phyloP scores from a whole-genome alignment of 2,797 vertebrate genomes.

The Helicolenus hilgendorfi region DNA sequence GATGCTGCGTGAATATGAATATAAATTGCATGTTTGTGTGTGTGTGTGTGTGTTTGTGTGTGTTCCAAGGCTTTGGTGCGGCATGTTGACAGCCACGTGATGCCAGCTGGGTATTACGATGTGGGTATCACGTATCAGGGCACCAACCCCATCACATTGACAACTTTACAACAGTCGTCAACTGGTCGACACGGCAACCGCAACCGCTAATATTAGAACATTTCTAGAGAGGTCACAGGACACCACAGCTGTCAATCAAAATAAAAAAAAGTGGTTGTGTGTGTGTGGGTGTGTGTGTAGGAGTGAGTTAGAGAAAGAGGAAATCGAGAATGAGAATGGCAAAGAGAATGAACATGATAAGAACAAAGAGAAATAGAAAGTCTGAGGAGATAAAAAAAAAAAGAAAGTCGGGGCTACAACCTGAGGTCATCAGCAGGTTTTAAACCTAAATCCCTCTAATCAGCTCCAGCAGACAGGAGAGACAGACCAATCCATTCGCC shows the following conservation, averaged over 20 bases:
- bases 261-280: not conserved
- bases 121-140: constrained; percentile 60
- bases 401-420: constrained; percentile 39
- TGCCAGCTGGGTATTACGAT: constrained; percentile 61
- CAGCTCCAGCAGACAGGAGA: constrained; percentile 66
- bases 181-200: constrained; percentile 41
- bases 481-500: constrained; percentile 69
- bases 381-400: constrained; percentile 44
- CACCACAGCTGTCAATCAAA: constrained; percentile 64
- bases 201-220: constrained; percentile 74
- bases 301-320: not conserved
- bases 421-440: constrained; percentile 72
- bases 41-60: constrained; percentile 1
- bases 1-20: not conserved
- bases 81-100: constrained; percentile 67
- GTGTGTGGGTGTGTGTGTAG: not conserved
- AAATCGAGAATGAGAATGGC: constrained; percentile 12
- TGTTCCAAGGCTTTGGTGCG: constrained; percentile 33
- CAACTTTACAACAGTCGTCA: constrained; percentile 76
- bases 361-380: constrained; percentile 69
- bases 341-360: constrained; percentile 40
- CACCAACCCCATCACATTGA: constrained; percentile 59
- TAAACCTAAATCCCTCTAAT: constrained; percentile 80
- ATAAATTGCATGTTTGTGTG: not conserved
- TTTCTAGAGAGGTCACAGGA: constrained; percentile 61